phyloP scores from a whole-genome alignment of 2,113 vertebrate genomes.

The Podarcis raffonei region DNA sequence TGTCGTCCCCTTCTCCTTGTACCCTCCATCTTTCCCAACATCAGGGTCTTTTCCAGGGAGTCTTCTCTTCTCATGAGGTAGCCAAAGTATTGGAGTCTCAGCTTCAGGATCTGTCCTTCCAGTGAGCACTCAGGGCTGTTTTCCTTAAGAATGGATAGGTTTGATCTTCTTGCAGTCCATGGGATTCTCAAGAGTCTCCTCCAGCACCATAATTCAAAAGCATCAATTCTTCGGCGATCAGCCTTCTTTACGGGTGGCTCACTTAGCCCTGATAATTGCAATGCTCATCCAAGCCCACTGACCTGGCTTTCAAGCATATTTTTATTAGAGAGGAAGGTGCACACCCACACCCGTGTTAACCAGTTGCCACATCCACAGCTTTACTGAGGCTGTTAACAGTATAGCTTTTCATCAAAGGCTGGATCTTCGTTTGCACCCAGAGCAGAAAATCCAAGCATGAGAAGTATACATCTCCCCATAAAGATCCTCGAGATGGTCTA shows the following conservation, averaged over 20 bases:
- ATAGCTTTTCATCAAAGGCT: not conserved
- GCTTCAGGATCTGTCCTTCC: no score
- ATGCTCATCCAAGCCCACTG: not conserved
- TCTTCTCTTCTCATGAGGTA: no score
- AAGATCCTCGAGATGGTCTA: accelerated
- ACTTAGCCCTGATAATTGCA: not conserved
- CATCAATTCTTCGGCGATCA: no score
- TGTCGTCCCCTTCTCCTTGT: no score
- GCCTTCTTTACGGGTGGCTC: not conserved
- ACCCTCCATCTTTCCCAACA: no score
- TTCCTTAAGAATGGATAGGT: no score
- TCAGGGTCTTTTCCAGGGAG: no score
- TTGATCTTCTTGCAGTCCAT: no score
- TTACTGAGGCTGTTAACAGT: not conserved
- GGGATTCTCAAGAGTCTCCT: no score
- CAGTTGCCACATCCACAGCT: not conserved
- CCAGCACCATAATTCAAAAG: no score
- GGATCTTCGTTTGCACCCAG: not conserved
- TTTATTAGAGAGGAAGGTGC: not conserved
- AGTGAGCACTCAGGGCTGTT: no score
- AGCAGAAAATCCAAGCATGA: not conserved
- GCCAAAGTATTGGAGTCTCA: no score
- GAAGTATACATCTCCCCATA: not conserved
- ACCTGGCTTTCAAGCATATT: not conserved
- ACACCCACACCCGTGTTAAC: not conserved